These are phyloP conservation scores for Triplophysa rosa DNA, from an alignment of 2,113 vertebrate species.

Conservation along the genomic window DNA sequence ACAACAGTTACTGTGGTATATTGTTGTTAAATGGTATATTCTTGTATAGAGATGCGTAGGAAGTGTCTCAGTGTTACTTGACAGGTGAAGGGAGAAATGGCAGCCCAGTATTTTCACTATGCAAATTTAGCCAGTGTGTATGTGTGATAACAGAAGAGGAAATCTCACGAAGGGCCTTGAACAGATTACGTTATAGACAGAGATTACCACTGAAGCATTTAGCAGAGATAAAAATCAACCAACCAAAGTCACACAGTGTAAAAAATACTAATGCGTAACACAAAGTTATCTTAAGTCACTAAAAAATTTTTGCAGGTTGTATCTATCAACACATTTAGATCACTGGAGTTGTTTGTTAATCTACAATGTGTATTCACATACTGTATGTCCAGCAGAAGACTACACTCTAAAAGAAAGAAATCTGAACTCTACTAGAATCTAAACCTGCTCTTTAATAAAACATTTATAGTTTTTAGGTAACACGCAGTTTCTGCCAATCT, in stretches of 20 bases:
- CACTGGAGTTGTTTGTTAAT: too few species aligned
- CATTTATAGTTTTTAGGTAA: not conserved
- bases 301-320: too few species aligned
- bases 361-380: too few species aligned
- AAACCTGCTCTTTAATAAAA: not conserved
- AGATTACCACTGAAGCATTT: not conserved
- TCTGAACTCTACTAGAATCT: not conserved
- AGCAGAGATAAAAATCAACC: not conserved
- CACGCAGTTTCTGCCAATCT: too few species aligned
- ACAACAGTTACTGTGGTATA: not conserved
- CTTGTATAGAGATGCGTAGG: not conserved
- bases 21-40: not conserved
- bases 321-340: too few species aligned
- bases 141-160: slow-evolving; percentile 19
- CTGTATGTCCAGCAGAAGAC: not conserved
- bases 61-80: not conserved
- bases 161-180: slow-evolving; percentile 13
- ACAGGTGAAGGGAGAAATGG: not conserved
- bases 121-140: slow-evolving; percentile 29
- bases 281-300: not conserved
- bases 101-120: slow-evolving; percentile 7
- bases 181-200: not conserved
- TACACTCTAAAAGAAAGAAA: not conserved
- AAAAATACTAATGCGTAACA: not conserved
- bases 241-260: not conserved